A percentile compares a stretch with the other conserved stretches of the same genome.
These are phyloP conservation scores for Candidula unifasciata DNA, from an alignment of 2,888 invertebrate species.

Conservation along the genomic window DNA sequence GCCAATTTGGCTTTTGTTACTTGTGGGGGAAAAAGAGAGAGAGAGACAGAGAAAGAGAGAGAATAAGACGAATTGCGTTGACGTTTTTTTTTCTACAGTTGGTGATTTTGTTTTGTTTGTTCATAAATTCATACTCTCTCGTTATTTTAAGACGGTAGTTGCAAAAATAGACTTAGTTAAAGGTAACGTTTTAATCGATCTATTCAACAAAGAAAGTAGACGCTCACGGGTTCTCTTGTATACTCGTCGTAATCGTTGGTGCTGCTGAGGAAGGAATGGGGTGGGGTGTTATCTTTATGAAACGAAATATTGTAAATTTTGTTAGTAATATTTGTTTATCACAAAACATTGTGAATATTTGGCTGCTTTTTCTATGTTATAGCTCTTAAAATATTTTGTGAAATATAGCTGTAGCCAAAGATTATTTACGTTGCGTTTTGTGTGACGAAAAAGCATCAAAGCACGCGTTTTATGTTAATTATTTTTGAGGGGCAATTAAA, in stretches of 20 bases:
- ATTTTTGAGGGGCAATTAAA: too few species aligned
- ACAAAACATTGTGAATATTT: too few species aligned
- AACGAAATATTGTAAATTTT: too few species aligned
- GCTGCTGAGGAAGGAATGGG: background rate
- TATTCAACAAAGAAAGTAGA: background rate
- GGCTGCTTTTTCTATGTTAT: too few species aligned
- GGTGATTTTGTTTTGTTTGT: background rate
- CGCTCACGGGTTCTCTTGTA: too few species aligned
- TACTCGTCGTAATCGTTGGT: background rate
- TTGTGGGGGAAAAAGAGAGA: constrained; percentile 3
- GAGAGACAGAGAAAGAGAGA: constrained; percentile 21
- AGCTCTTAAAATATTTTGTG: too few species aligned
- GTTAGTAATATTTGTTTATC: too few species aligned
- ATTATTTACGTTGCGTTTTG: too few species aligned
- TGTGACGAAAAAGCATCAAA: too few species aligned
- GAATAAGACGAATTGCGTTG: constrained; percentile 35
- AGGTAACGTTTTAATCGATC: background rate
- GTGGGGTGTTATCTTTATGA: too few species aligned
- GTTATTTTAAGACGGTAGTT: background rate
- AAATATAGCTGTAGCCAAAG: too few species aligned
- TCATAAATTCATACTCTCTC: background rate
- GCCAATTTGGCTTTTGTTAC: constrained; percentile 40
- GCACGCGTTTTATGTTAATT: too few species aligned
- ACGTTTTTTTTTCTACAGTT: background rate
- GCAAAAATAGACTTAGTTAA: background rate